These are phyloP conservation scores for Harlomillsia oculata DNA, from an alignment of 1,140 invertebrate genomes.

Conservation along the genomic window DNA sequence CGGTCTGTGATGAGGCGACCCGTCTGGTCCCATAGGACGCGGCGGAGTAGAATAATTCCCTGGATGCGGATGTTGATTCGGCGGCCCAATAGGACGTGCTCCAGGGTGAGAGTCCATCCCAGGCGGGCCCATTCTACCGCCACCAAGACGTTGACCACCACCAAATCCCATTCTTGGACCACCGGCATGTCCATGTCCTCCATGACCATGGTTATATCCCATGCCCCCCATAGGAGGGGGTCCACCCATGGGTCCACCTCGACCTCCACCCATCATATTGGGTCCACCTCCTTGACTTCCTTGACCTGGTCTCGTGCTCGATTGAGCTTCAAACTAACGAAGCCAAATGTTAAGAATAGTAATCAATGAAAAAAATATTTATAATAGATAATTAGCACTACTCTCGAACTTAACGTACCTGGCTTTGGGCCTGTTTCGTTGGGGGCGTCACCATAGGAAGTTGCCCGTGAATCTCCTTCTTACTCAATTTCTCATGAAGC, in stretches of 20 bases:
- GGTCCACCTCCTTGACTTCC: slow-evolving; percentile 17
- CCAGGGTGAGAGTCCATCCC: slow-evolving; percentile 50
- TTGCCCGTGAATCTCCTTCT: slow-evolving; percentile 92
- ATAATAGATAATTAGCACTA: not conserved
- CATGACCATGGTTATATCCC: no score
- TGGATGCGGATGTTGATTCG: slow-evolving; percentile 34
- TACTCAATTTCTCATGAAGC: slow-evolving; percentile 83
- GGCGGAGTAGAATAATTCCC: slow-evolving; percentile 15
- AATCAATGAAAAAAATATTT: not conserved
- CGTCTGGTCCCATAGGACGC: slow-evolving; percentile 27
- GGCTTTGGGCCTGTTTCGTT: slow-evolving; percentile 76
- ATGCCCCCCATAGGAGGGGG: slow-evolving; percentile 28
- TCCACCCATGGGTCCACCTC: slow-evolving; percentile 27
- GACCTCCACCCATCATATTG: slow-evolving; percentile 32
- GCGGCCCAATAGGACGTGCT: slow-evolving; percentile 45
- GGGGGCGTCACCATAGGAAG: slow-evolving; percentile 87
- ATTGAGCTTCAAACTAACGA: slow-evolving; percentile 72
- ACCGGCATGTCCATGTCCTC: no score
- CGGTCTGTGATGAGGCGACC: slow-evolving; percentile 53
- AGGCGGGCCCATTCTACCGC: slow-evolving; percentile 55
- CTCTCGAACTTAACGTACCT: no score
- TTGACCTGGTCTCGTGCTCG: slow-evolving; percentile 63
- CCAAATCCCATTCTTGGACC: slow-evolving; percentile 24
- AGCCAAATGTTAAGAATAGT: not conserved
- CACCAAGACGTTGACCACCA: slow-evolving; percentile 11